Base-by-base conservation (phyloP, 1,140 invertebrate species). In the Hydropsyche tenuis region DNA sequence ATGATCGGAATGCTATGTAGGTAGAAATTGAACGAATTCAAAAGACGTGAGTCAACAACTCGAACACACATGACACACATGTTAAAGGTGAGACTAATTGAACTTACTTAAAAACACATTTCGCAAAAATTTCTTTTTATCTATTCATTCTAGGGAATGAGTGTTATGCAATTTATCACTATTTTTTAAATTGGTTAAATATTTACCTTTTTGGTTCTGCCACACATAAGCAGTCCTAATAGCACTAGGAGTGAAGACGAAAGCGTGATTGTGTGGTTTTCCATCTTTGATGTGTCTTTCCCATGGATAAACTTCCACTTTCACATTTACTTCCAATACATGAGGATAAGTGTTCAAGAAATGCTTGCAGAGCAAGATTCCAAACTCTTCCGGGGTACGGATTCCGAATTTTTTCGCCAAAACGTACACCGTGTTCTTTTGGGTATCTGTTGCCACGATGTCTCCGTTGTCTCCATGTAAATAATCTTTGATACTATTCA, bases 361-460 rank as follows among this genome's bases (percentile, higher is more conserved):
- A 79, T 93, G 92, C 53, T 86, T 87, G 77, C 89, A 89, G 22
- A 93, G 81, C 3, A 90, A 80, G 1, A 92, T 83, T 1, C 87
- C 91, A 80, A 93, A 93, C 69, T 89, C 88, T 79, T 94, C 92
- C 0, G 91, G 90, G 7, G 88, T 89, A 73, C 89, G 88, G 0
- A 93, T 87, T 43, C 91, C 92, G 80, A 91, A 83, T 76, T 92
- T 90, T 79, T 92, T 93, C 9, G 92, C 92, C 75, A 93, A 78
- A 23, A 93, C 79, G 79, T 93, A 93, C n/a, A 93, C 90, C 0
- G 91, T 93, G 78, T 94, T 94, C 84, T 93, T 93, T 78, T 94
- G 92, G 6, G 91, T 90, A 78, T 94, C 92, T 0, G 92, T 94
- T 0, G 92, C 92, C n/a, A 92, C 88, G 45, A 92, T 89, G 77